These are phyloP conservation scores for Spatulosminthurus flaviceps DNA, from an alignment of 2,888 invertebrate species.

Conservation along the genomic window DNA sequence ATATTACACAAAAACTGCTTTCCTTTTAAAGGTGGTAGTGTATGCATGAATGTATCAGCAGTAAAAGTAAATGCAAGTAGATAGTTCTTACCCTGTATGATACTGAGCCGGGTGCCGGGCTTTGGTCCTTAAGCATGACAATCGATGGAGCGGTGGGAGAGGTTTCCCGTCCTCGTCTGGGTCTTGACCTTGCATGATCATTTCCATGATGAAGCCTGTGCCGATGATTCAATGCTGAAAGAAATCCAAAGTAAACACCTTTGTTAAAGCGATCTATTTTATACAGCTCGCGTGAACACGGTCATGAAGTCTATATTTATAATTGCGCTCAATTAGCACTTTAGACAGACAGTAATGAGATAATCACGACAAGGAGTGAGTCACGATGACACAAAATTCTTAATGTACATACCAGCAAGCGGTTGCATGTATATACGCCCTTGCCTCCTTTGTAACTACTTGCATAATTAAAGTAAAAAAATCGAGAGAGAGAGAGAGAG, in stretches of 20 bases:
- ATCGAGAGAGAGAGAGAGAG: background rate
- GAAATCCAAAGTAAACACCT: background rate
- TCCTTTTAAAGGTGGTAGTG: too few relatives aligned
- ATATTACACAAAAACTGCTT: too few relatives aligned
- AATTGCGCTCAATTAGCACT: background rate
- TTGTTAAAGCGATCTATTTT: too few relatives aligned
- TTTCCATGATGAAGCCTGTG: slow-evolving; percentile 59
- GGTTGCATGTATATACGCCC: too few relatives aligned
- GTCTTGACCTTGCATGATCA: slow-evolving; percentile 51
- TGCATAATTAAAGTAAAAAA: background rate
- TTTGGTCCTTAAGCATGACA: slow-evolving; percentile 33
- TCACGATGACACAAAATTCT: background rate
- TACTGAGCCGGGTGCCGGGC: background rate
- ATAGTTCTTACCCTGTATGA: slow-evolving; percentile 42
- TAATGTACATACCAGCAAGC: too few relatives aligned
- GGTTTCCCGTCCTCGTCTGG: slow-evolving; percentile 51
- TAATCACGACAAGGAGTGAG: background rate
- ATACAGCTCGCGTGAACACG: too few relatives aligned
- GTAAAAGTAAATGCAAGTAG: background rate
- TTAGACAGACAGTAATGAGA: slow-evolving; percentile 7
- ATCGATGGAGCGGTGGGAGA: slow-evolving; percentile 29
- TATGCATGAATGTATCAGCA: too few relatives aligned
- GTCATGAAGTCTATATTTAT: background rate
- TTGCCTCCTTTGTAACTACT: too few relatives aligned
- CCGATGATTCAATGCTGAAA: slow-evolving; percentile 51